phyloP scores from a whole-genome alignment of 1,140 invertebrate genomes.

The Bicyclus anynana region DNA sequence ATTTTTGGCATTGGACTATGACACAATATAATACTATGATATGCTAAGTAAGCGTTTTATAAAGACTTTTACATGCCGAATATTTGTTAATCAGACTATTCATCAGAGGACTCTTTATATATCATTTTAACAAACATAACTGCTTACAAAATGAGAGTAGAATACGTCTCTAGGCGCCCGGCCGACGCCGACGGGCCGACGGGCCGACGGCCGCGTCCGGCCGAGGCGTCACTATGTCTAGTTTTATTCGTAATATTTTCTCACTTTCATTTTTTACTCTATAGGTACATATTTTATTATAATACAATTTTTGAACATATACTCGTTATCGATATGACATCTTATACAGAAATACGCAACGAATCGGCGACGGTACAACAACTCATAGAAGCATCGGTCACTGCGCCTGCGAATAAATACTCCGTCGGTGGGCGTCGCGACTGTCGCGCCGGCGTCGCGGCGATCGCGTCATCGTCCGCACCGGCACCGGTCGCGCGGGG shows the following conservation, averaged over 20 bases:
- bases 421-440: conserved; percentile 56
- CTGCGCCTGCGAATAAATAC: conserved; percentile 69
- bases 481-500: conserved; percentile 45
- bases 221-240: conserved; percentile 74
- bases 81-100: conserved; percentile 77
- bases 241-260: conserved; percentile 75
- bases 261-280: conserved; percentile 76
- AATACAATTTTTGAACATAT: conserved; percentile 77
- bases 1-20: conserved; percentile 78
- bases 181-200: too few relatives aligned
- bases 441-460: conserved; percentile 24
- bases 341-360: conserved; percentile 73
- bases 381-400: conserved; percentile 69
- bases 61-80: conserved; percentile 77
- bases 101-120: conserved; percentile 76
- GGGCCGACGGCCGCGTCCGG: too few relatives aligned
- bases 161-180: conserved; percentile 59
- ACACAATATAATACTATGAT: conserved; percentile 78
- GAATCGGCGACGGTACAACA: conserved; percentile 71
- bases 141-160: conserved; percentile 73
- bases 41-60: conserved; percentile 78
- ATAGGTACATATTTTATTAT: conserved; percentile 74
- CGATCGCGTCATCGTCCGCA: conserved; percentile 37
- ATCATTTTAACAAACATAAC: conserved; percentile 76
- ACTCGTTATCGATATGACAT: conserved; percentile 73